phyloP scores from a whole-genome alignment of 2,113 vertebrate species.

The Strix aluco region DNA sequence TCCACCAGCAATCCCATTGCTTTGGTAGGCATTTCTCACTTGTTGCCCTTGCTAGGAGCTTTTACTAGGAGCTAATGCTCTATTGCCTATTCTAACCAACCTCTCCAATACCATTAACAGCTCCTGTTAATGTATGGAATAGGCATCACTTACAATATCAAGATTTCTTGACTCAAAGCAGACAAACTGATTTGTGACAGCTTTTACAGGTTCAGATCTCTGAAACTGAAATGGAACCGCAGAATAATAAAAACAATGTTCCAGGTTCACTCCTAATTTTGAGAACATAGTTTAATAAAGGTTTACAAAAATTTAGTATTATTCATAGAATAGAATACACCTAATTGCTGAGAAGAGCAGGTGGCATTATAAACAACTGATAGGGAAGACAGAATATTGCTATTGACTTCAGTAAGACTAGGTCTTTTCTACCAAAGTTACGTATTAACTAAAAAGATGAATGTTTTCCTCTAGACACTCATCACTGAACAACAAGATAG shows the following conservation, averaged over 20 bases:
- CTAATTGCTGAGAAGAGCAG: background rate
- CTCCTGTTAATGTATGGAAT: background rate
- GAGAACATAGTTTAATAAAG: background rate
- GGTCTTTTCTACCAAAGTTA: background rate
- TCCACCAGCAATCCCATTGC: background rate
- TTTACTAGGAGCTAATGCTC: background rate
- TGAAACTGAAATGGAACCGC: background rate
- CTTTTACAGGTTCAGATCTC: background rate
- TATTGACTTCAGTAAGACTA: background rate
- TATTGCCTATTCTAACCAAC: background rate
- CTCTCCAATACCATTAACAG: accelerated
- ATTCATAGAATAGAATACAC: background rate
- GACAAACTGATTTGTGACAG: background rate
- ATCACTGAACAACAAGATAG: background rate
- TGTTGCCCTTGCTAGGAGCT: background rate
- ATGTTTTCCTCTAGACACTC: background rate
- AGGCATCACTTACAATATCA: background rate
- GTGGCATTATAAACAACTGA: background rate
- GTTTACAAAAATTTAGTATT: background rate
- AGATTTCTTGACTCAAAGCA: background rate
- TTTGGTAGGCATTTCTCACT: background rate
- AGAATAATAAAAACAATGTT: background rate
- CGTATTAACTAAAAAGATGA: background rate
- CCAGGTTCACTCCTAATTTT: background rate
- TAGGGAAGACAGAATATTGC: background rate